phyloP scores from a whole-genome alignment of 2,113 vertebrate genomes.

The Regulus satrapa region DNA sequence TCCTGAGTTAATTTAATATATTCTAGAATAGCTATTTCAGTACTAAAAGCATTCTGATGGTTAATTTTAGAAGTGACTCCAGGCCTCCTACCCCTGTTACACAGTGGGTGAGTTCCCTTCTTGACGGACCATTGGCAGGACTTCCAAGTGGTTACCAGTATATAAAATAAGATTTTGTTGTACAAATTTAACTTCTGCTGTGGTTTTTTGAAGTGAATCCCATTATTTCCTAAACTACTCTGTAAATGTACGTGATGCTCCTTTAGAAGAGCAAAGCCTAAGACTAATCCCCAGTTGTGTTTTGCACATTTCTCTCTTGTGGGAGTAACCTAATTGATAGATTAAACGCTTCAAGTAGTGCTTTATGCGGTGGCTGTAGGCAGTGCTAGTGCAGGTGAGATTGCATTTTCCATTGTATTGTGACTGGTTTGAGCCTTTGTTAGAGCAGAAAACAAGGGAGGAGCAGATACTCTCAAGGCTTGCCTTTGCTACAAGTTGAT shows the following conservation, averaged over 20 bases:
- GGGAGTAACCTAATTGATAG: background rate
- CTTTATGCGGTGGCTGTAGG: background rate
- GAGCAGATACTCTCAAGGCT: background rate
- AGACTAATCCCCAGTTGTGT: background rate
- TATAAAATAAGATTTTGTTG: background rate
- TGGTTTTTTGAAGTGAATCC: background rate
- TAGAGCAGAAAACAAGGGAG: background rate
- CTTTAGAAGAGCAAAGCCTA: background rate
- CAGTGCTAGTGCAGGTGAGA: background rate
- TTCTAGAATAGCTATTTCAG: background rate
- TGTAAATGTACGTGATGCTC: rapidly evolving
- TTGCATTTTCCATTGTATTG: background rate
- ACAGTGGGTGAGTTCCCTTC: background rate
- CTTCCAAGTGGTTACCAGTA: background rate
- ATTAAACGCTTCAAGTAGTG: background rate
- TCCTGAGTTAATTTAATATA: background rate
- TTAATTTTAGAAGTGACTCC: background rate
- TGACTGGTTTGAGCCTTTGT: background rate
- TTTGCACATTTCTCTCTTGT: background rate
- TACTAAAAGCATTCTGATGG: background rate
- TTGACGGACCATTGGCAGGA: background rate
- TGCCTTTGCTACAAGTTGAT: background rate
- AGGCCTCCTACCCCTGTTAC: background rate
- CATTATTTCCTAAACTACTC: background rate
- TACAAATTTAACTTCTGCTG: background rate